Evolutionary conservation across 2,888 invertebrate species (phyloP).

Genomic region (Steinernema carpocapsae): DNA sequence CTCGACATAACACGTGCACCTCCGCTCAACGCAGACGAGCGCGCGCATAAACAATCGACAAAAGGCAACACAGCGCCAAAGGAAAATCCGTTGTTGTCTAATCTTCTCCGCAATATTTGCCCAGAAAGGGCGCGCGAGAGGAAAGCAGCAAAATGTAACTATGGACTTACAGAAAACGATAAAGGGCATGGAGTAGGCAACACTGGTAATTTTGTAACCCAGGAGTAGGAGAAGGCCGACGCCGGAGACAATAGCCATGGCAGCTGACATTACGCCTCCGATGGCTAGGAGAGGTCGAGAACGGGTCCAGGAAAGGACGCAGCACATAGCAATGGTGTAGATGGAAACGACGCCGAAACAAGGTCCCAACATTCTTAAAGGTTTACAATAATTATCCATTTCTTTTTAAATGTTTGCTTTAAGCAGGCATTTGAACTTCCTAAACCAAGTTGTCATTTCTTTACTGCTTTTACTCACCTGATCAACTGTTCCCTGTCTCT

Average conservation of each 20-base stretch:
- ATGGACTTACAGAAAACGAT: constrained; percentile 67
- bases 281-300: constrained; percentile 81
- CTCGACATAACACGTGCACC: too few relatives aligned
- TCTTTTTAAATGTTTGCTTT: too few relatives aligned
- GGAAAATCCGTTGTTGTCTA: too few relatives aligned
- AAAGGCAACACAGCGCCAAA: constrained; percentile 23
- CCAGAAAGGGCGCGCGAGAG: background rate
- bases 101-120: background rate
- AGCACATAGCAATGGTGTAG: constrained; percentile 65
- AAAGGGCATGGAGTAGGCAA: constrained; percentile 69
- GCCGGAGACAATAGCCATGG: constrained; percentile 85
- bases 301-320: constrained; percentile 78
- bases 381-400: too few relatives aligned
- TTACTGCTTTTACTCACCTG: constrained; percentile 46
- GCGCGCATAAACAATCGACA: constrained; percentile 8
- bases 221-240: constrained; percentile 88
- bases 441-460: too few relatives aligned
- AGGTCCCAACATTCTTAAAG: constrained; percentile 65
- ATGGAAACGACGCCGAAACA: constrained; percentile 66
- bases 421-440: too few relatives aligned
- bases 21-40: too few relatives aligned
- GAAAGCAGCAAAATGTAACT: constrained; percentile 41
- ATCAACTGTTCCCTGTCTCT: constrained; percentile 62
- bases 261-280: constrained; percentile 86
- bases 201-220: constrained; percentile 72